A percentile compares a stretch with the other conserved stretches of the same genome.
These are phyloP conservation scores for Abscondita cerata DNA, from an alignment of 2,888 invertebrate genomes.

Conservation along the genomic window DNA sequence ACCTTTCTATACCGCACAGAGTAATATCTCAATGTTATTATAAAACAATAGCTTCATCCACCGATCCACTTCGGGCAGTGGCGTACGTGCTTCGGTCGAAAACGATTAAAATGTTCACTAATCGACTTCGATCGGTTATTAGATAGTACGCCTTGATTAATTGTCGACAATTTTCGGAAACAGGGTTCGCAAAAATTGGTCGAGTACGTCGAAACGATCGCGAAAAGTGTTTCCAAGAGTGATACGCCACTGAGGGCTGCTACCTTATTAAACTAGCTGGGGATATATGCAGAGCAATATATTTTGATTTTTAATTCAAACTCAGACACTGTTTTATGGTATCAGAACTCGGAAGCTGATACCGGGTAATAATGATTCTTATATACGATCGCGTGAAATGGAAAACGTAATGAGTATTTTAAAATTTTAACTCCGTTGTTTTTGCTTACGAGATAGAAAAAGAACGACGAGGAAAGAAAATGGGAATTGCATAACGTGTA, in stretches of 20 bases:
- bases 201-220: no score
- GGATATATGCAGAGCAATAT: conserved; percentile 57
- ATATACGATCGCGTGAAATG: conserved; percentile 50
- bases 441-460: conserved; percentile 5
- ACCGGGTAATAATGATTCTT: conserved; percentile 55
- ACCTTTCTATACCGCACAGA: conserved; percentile 57
- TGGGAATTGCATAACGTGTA: neutral
- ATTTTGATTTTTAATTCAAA: conserved; percentile 60
- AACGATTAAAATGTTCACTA: no score
- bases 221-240: no score
- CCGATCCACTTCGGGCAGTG: conserved; percentile 42
- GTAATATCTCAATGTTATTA: conserved; percentile 59
- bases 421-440: conserved; percentile 41
- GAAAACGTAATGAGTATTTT: conserved; percentile 53
- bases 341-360: conserved; percentile 49
- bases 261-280: conserved; percentile 51
- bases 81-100: conserved; percentile 39
- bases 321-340: conserved; percentile 55
- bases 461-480: no score
- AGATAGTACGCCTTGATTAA: neutral
- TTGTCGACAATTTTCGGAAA: no score
- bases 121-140: no score
- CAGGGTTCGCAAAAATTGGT: no score
- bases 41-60: conserved; percentile 54
- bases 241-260: conserved; percentile 43